Percentiles rank a stretch among this genome's conserved stretches.
These are phyloP conservation scores for Brachyalestes nurse DNA, from an alignment of 2,797 vertebrate genomes.

Conservation along the genomic window DNA sequence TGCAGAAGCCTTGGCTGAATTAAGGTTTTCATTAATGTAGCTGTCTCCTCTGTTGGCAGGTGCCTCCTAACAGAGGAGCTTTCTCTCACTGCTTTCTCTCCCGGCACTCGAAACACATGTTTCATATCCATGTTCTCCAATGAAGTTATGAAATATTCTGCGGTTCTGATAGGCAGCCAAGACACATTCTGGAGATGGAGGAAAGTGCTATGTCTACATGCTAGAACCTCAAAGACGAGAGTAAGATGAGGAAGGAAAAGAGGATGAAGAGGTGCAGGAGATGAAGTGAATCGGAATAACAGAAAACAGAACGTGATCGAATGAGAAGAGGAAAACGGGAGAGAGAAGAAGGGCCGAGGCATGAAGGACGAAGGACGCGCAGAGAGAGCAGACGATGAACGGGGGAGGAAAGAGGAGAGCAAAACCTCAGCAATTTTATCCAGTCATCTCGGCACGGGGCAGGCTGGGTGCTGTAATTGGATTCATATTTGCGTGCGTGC, in stretches of 20 bases:
- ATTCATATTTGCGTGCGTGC: slow-evolving; percentile 56
- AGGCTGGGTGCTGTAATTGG: slow-evolving; percentile 53
- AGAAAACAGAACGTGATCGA: slow-evolving; percentile 32
- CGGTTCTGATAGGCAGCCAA: slow-evolving; percentile 49
- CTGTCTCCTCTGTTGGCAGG: slow-evolving; percentile 54
- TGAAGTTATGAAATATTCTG: slow-evolving; percentile 60
- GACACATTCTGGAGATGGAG: slow-evolving; percentile 38
- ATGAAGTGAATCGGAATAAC: slow-evolving; percentile 15
- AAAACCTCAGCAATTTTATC: slow-evolving; percentile 48
- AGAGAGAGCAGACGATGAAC: slow-evolving; percentile 17
- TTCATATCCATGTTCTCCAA: slow-evolving; percentile 56
- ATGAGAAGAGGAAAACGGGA: slow-evolving; percentile 4
- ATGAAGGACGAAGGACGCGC: neutral
- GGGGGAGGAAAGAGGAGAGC: slow-evolving; percentile 10
- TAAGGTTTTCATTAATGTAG: slow-evolving; percentile 45
- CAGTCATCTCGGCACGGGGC: slow-evolving; percentile 54
- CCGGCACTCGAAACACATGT: slow-evolving; percentile 56
- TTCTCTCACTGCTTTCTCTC: slow-evolving; percentile 24
- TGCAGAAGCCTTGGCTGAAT: slow-evolving; percentile 29
- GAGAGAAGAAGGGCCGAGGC: neutral
- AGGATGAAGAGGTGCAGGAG: slow-evolving; percentile 47
- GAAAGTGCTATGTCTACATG: slow-evolving; percentile 38
- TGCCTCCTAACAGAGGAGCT: slow-evolving; percentile 53
- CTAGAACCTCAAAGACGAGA: slow-evolving; percentile 45
- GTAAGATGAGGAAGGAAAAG: slow-evolving; percentile 40